A percentile compares a stretch with the other conserved stretches of the same genome.
phyloP scores from a whole-genome alignment of 2,888 invertebrate species.

The Itoplectis maculator region DNA sequence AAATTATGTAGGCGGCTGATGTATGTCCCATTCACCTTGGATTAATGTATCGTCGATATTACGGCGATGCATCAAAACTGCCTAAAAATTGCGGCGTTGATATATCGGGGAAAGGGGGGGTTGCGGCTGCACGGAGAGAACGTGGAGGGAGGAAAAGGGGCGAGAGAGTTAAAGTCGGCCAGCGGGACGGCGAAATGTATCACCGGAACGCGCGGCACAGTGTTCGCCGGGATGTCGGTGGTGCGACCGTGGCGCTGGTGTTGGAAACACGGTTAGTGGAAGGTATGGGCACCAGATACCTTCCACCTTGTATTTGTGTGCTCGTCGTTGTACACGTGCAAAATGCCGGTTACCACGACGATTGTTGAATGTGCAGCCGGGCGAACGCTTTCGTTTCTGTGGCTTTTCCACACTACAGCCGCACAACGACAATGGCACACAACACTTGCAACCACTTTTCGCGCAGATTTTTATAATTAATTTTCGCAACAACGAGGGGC shows the following conservation, averaged over 20 bases:
- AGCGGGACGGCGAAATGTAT: slow-evolving; percentile 65
- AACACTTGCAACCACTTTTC: slow-evolving; percentile 58
- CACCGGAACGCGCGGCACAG: slow-evolving; percentile 65
- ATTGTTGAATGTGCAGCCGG: slow-evolving; percentile 51
- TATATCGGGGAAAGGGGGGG: slow-evolving; percentile 71
- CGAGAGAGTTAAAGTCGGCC: slow-evolving; percentile 65
- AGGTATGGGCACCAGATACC: background rate
- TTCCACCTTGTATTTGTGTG: slow-evolving; percentile 44
- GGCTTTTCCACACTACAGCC: slow-evolving; percentile 56
- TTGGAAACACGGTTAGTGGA: slow-evolving; percentile 25
- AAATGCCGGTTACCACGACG: slow-evolving; percentile 32
- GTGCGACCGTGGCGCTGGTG: slow-evolving; percentile 36
- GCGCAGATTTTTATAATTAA: slow-evolving; percentile 67
- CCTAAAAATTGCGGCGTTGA: slow-evolving; percentile 79
- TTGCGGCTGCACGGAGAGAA: slow-evolving; percentile 56
- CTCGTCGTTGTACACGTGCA: slow-evolving; percentile 36
- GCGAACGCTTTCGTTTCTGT: slow-evolving; percentile 64
- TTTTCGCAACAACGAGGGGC: slow-evolving; percentile 58
- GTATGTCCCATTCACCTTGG: slow-evolving; percentile 79
- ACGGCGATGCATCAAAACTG: slow-evolving; percentile 80
- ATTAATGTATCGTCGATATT: slow-evolving; percentile 82
- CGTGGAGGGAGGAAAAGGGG: slow-evolving; percentile 38
- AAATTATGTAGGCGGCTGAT: slow-evolving; percentile 79
- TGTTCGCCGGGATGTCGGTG: slow-evolving; percentile 33
- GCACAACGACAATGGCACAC: slow-evolving; percentile 19